phyloP scores from a whole-genome alignment of 2,797 vertebrate genomes.

The Amazona finschi region DNA sequence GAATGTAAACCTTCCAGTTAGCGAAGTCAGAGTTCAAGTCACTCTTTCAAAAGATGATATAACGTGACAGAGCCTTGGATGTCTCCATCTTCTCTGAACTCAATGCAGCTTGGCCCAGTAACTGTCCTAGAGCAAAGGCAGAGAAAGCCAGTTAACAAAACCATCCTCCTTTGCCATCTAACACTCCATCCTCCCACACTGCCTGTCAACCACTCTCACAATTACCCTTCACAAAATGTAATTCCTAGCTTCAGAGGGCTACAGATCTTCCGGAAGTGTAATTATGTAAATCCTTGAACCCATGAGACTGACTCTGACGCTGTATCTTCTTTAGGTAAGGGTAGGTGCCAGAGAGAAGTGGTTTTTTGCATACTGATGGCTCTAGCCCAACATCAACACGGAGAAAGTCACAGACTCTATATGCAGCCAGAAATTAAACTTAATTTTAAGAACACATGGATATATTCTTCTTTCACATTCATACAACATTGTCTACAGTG shows the following conservation, averaged over 20 bases:
- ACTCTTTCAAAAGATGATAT: not conserved
- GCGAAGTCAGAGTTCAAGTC: not conserved
- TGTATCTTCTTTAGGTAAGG: slow-evolving; percentile 17
- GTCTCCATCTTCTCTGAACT: not conserved
- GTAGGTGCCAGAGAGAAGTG: not conserved
- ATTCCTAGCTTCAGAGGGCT: slow-evolving; percentile 22
- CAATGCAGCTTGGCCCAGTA: not conserved
- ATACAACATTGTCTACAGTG: slow-evolving; percentile 24
- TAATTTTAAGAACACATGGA: slow-evolving; percentile 34
- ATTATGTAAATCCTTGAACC: slow-evolving; percentile 7
- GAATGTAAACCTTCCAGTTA: not conserved
- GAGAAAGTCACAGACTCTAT: not conserved
- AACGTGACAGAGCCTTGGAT: not conserved
- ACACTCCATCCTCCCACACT: not conserved
- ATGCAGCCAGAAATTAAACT: slow-evolving; percentile 29
- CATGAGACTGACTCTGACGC: not conserved
- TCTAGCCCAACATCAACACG: slow-evolving; percentile 42
- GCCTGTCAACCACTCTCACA: slow-evolving; percentile 1
- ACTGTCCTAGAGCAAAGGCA: not conserved
- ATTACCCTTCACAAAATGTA: slow-evolving; percentile 14
- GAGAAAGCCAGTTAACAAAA: not conserved
- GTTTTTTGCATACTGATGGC: slow-evolving; percentile 35
- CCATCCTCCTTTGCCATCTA: not conserved
- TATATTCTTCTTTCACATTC: slow-evolving; percentile 32
- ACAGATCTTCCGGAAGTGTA: not conserved